Evolutionary conservation across 2,113 vertebrate genomes (phyloP).

Genomic region (Thermophis baileyi): DNA sequence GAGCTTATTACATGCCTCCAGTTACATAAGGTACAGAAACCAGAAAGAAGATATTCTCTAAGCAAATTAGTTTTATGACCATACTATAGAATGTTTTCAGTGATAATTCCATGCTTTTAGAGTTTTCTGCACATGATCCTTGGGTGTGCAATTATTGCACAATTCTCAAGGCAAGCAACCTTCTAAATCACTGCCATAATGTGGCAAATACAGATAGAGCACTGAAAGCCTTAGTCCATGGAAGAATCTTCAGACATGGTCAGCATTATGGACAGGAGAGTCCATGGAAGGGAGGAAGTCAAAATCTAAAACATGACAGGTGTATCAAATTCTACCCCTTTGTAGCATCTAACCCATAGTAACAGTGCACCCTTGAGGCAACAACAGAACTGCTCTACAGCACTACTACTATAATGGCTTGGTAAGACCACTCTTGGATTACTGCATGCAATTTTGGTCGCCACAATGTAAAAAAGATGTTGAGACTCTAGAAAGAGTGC

Average conservation of each 20-base stretch:
- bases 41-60: background rate
- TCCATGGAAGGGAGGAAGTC: background rate
- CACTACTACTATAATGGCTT: no score
- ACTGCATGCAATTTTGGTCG: no score
- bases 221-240: accelerated
- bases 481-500: no score
- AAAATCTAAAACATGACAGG: background rate
- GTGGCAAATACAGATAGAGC: background rate
- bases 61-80: background rate
- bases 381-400: background rate
- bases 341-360: background rate
- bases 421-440: no score
- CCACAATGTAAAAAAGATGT: no score
- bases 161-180: background rate
- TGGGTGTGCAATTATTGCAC: background rate
- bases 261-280: background rate
- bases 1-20: background rate
- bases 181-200: background rate
- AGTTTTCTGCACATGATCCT: background rate
- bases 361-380: background rate
- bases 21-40: background rate
- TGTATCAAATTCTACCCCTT: background rate
- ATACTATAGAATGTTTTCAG: background rate
- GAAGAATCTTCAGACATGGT: background rate
- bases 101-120: background rate